Conservation (phyloP, 1,140 invertebrate species). For the Apis cerana region DNA sequence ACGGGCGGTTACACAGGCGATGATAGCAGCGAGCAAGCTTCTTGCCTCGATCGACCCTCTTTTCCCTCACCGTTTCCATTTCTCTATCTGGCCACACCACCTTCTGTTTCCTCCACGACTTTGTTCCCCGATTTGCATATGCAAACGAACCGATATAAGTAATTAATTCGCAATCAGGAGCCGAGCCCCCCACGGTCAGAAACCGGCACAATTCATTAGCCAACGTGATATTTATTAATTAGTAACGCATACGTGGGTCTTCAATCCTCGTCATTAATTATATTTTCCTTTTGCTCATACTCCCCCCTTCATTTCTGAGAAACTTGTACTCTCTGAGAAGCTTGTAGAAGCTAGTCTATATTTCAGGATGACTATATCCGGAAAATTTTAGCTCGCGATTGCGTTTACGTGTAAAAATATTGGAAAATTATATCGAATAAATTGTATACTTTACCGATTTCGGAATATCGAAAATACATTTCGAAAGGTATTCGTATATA, state of each 20-base stretch:
- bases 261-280: slow-evolving; percentile 56
- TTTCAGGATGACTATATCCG: no score
- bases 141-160: slow-evolving; percentile 78
- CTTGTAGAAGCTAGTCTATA: no score
- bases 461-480: no score
- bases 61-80: not conserved
- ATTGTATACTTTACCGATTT: no score
- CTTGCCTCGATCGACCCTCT: slow-evolving; percentile 16
- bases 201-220: slow-evolving; percentile 76
- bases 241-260: slow-evolving; percentile 41
- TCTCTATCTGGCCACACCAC: not conserved
- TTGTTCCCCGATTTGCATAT: slow-evolving; percentile 74
- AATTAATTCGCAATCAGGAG: slow-evolving; percentile 79
- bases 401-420: no score
- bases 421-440: no score
- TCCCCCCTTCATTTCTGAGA: no score
- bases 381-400: no score
- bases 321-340: no score
- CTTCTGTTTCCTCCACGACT: slow-evolving; percentile 46
- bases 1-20: slow-evolving; percentile 21
- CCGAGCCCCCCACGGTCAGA: slow-evolving; percentile 64
- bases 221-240: slow-evolving; percentile 74
- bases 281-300: not conserved
- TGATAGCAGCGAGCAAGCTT: slow-evolving; percentile 24
- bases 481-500: no score